Conservation (phyloP, 2,113 vertebrate species). For the Chaenogobius annularis region DNA sequence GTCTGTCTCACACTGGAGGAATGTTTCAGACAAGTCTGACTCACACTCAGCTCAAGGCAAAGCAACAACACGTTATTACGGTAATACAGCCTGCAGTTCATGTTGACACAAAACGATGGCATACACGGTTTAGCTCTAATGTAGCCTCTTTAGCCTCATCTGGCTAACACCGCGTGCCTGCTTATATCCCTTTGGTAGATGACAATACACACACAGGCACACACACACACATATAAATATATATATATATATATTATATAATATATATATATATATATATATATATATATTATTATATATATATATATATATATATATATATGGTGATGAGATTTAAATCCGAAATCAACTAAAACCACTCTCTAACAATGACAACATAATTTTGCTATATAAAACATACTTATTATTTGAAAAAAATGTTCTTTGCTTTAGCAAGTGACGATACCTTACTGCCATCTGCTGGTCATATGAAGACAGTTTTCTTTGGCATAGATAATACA, state of each 20-base stretch:
- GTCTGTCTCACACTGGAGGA: conserved; percentile 2
- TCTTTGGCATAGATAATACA: not conserved
- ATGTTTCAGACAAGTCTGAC: conserved; percentile 12
- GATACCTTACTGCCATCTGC: conserved; percentile 53
- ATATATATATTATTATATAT: too few relatives aligned
- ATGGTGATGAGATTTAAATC: conserved; percentile 55
- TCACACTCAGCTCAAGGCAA: not conserved
- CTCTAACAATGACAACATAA: not conserved
- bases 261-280: too few relatives aligned
- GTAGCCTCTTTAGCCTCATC: not conserved
- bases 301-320: too few relatives aligned
- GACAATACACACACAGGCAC: too few relatives aligned
- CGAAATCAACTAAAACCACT: not conserved
- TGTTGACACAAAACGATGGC: not conserved
- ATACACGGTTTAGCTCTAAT: not conserved
- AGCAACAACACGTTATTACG: not conserved
- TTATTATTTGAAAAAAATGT: not conserved
- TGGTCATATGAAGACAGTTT: conserved; percentile 39
- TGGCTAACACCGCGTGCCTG: not conserved
- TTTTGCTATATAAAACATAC: not conserved
- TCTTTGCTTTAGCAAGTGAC: not conserved
- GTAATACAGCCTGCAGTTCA: not conserved
- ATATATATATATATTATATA: too few relatives aligned
- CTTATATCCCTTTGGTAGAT: not conserved
- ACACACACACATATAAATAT: too few relatives aligned